Base-by-base conservation (phyloP, 2,113 vertebrate genomes). In the Xiphias gladius region DNA sequence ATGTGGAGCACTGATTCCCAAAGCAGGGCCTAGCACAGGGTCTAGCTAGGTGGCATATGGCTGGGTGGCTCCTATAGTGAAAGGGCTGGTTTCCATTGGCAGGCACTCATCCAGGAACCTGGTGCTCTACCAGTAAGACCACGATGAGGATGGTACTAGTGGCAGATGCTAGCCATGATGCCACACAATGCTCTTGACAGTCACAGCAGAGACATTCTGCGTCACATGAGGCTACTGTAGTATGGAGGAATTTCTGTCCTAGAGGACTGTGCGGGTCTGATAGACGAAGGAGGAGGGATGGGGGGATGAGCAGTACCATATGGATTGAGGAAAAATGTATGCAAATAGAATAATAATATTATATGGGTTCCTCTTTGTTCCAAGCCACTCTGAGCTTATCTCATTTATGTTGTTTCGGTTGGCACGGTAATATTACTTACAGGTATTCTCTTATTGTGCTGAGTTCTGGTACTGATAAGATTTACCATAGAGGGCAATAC, bases 81-180 rank as follows among this genome's bases (percentile, higher is more conserved):
- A 48, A 73, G 86, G 75, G 71, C 69, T 74, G 80, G 82, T 87
- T 89, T 92, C 84, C 73, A 71, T 86, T 90, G 80, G 90, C 80
- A 85, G 85, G 88, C 69, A 3, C 46, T 59, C 10, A 32, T 87
- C 76, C 88, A 88, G 79, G 63, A 90, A 85, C 94, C 89, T 52
- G 93, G 88, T 86, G 89, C 39, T 84, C 61, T 28, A 80, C 83
- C 70, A 52, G 85, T 63, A 30, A 80, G 77, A 68, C 76, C 30
- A 63, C 73, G 63, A 86, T 83, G 82, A 86, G 77, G 69, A 86
- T 17, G 81, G 77, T 58, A 32, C 71, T 78, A 84, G 83, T 87
- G 86, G 81, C 94, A 95, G 94, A 91, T 94, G 93, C 90, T 86
- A 80, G 81, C 65, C 69, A 6, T 41, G 73, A 85, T 80, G 73